These are phyloP conservation scores for Cladopsammia gracilis DNA, from an alignment of 64 coral and sea anemone species.

Conservation along the genomic window DNA sequence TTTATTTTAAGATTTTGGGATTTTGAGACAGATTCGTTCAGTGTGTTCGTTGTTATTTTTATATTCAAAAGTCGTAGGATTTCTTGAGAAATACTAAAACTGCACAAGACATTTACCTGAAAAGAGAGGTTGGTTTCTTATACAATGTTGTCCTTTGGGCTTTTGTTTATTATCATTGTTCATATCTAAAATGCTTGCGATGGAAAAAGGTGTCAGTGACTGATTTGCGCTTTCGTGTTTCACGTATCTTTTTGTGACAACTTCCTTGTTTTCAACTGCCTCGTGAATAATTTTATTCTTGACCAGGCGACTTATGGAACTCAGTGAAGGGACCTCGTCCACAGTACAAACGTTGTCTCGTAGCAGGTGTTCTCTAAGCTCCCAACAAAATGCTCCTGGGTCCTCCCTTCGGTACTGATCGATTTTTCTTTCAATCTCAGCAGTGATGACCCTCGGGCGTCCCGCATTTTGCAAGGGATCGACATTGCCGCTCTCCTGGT, in stretches of 20 bases:
- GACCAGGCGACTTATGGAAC: conserved; percentile 60
- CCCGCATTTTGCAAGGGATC: conserved; percentile 60
- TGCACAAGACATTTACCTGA: conserved; percentile 1
- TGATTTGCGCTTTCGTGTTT: neutral
- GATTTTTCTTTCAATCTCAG: conserved; percentile 69
- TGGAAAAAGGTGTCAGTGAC: conserved; percentile 10
- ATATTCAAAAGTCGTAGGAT: too few species aligned
- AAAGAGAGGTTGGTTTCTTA: neutral
- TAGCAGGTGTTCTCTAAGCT: conserved; percentile 55
- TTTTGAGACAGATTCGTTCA: too few species aligned
- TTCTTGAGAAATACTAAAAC: too few species aligned
- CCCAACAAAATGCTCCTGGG: conserved; percentile 67
- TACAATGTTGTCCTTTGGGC: neutral
- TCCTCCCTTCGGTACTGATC: conserved; percentile 66
- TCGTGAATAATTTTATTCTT: conserved; percentile 65
- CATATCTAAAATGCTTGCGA: conserved; percentile 33
- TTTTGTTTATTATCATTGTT: neutral
- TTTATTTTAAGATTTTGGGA: too few species aligned
- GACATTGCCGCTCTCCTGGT: conserved; percentile 85
- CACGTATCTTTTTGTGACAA: neutral
- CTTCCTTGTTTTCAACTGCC: neutral
- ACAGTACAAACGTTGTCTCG: conserved; percentile 41
- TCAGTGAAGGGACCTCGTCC: conserved; percentile 30
- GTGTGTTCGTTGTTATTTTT: too few species aligned
- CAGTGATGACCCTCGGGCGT: conserved; percentile 59